Base-by-base conservation (phyloP, 92 coral and sea anemone species). In the Parazoanthus swiftii region DNA sequence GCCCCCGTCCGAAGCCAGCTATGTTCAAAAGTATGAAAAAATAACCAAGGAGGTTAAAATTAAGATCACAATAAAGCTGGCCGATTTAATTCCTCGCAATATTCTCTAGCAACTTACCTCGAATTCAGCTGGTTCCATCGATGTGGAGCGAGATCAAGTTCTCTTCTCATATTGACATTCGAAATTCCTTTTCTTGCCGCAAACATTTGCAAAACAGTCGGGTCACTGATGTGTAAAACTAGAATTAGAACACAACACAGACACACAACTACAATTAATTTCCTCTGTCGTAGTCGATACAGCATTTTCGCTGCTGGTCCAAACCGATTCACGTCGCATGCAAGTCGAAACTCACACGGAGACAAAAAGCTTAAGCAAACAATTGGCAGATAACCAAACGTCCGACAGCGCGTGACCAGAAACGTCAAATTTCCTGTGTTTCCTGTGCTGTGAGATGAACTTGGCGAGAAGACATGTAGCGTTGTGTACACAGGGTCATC, bases 201-300 rank as follows among this genome's bases (percentile, higher is more conserved):
- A 80, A 80, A 58, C 72, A 0, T 36, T 54, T 56, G 72, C 1
- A 80, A 18, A 35, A 80, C 85, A 15, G 85, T 54, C 42, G 85
- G 85, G 48, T 35, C 85, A 59, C 85, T 80, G 48, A 56, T 58
- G 85, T 80, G 85, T 56, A 80, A 14, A 54, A 80, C 58, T 16
- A 80, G 13, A 38, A 80, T 9, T 58, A 80, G 36, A 59, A 58
- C 72, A 35, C 71, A 58, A 59, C 72, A 80, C 13, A 80, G 29
- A 54, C 48, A 80, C 48, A 80, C 85, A 15, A 80, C 26, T 1
- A 80, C 46, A 80, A 50, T 73, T 20, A 80, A 80, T 29, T 80
- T 80, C 48, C 25, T 80, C 71, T 80, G 85, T 36, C 46, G 71
- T 4, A 79, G 23, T 51, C 82, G 82, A 59, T 80, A 66, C 44